Evolutionary conservation across 2,113 vertebrate species (phyloP).

Genomic region (Rhagologus leucostigma): DNA sequence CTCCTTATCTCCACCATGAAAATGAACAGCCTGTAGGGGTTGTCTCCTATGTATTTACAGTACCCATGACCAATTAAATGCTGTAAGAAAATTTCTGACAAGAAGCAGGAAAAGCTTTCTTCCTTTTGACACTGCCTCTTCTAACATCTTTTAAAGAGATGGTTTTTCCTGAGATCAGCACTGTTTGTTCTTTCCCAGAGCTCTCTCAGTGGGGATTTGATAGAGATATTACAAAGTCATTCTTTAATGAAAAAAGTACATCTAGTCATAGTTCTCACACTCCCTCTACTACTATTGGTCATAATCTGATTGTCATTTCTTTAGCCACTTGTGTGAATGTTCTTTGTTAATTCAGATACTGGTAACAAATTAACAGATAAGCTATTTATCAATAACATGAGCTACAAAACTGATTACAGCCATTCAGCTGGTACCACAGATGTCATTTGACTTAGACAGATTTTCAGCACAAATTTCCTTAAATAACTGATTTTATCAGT

Average conservation of each 20-base stretch:
- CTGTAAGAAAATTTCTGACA: background rate
- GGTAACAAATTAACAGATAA: background rate
- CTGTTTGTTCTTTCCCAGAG: background rate
- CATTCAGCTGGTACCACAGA: background rate
- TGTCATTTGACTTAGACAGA: background rate
- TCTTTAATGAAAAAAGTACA: background rate
- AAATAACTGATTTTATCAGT: background rate
- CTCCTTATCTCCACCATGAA: background rate
- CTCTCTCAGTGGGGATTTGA: background rate
- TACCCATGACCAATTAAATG: background rate
- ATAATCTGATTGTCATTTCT: background rate
- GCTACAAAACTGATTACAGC: background rate
- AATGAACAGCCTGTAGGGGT: background rate
- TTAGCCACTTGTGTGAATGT: background rate
- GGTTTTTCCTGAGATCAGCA: background rate
- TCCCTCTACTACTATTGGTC: background rate
- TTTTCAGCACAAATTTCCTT: background rate
- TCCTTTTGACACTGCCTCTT: background rate
- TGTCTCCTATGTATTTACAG: background rate
- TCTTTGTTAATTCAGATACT: background rate
- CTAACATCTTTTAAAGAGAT: background rate
- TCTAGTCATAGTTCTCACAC: background rate
- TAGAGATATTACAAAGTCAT: background rate
- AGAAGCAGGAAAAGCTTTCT: background rate
- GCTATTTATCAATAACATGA: background rate